Base-by-base conservation (phyloP, 2,113 vertebrate genomes). In the Spea bombifrons region DNA sequence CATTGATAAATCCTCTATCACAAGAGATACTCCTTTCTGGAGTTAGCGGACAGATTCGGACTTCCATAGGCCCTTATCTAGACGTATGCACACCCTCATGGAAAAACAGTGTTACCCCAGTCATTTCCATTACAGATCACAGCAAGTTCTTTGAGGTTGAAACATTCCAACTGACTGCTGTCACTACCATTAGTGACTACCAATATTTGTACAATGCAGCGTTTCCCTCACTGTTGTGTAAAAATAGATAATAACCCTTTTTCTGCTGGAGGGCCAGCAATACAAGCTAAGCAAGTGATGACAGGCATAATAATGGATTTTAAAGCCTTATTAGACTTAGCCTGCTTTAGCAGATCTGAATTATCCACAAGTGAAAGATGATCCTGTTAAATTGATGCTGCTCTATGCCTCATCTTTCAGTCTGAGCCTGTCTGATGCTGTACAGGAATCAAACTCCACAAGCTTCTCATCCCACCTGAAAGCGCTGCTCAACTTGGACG, bases 311-410 rank as follows among this genome's bases (percentile, higher is more conserved):
- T 80, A 80, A 80, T 80, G 77, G 71, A 74, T 80, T 30, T 74
- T 74, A 80, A 80, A 80, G 78, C 71, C 71, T 80, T 80, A 80
- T 80, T 80, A 80, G 78, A 80, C 78, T 80, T 74, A 72, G 68
- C 59, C 76, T 71, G 68, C 76, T 78, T 78, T 78, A 67, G 78
- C 71, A 74, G 77, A 73, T 67, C 65, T 74, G 78, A 80, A 80
- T 80, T 80, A 80, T 80, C 78, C 78, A 73, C 78, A 71, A 80
- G 78, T 80, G 78, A 80, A 80, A 80, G 78, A 80, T 80, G 71
- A 80, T 80, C 78, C 78, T 80, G 78, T 80, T 80, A 80, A 80
- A 80, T 74, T 80, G 78, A 71, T 80, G 64, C 78, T 80, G 78
- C 78, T 61, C 52, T 53, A 50, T 68, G 78, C 64, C 77, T 80